Evolutionary conservation across 2,888 invertebrate genomes (phyloP), one percentile per base, ranked within the genome.

Genomic region (Nemurella pictetii): DNA sequence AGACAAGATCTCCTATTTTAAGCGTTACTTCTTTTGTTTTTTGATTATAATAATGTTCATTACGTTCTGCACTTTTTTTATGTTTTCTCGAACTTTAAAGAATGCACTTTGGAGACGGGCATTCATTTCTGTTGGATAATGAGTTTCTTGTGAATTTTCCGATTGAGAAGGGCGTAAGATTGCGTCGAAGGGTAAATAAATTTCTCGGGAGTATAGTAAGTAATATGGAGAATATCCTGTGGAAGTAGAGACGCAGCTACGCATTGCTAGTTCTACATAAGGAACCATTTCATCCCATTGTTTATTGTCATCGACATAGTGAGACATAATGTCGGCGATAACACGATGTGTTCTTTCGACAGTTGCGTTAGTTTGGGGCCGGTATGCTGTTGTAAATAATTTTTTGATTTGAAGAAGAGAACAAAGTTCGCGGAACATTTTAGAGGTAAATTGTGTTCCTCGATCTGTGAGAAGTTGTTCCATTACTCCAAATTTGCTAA

Each of bases 401-500:
- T 87, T 86, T 4, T 85, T 84, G 12, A 86, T 84, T 0, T 84
- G 75, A 85, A 85, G 86, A 0, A 27, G 0, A 27, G 84, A 36
- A 36, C 85, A 85, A 15, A 87, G 26, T 0, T 82, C 77, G n/a
- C 72, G 7, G 26, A 87, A 83, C 0, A 85, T 36, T 0, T 81
- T 29, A 9, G 85, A 55, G 0, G 36, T 75, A 75, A 88, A 87
- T 55, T 87, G 84, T 4, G 84, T 77, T 0, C 87, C 87, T 75
- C 86, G 85, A 77, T 87, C 87, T 20, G 85, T 72, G 7, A 86
- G 25, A 2, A 87, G 36, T 15, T 26, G 26, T 9, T 75, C 30
- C 27, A 87, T 87, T 4, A 83, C n/a, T 3, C 87, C 87, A 75
- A 83, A 87, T 12, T 87, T 32, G 27, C 81, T 85, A 30, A 88